Evolutionary conservation across 2,888 invertebrate genomes (phyloP).

Genomic region (Polyploca ridens): DNA sequence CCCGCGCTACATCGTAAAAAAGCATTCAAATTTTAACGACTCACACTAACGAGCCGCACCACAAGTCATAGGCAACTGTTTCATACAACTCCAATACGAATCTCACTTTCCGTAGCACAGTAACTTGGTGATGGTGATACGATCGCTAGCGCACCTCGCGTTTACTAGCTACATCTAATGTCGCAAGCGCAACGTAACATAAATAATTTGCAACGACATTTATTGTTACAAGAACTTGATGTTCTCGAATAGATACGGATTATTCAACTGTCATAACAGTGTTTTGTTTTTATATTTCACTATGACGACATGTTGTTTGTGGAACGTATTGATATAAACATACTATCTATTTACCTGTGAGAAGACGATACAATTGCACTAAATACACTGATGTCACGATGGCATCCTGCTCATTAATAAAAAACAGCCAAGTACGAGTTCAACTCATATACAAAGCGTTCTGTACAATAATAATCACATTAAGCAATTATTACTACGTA

Average conservation of each 20-base stretch:
- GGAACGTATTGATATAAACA: slow-evolving; percentile 16
- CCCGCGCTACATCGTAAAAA: slow-evolving; percentile 57
- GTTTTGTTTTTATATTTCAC: slow-evolving; percentile 50
- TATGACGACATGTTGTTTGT: slow-evolving; percentile 46
- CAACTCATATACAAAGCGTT: no score
- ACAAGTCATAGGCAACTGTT: slow-evolving; percentile 28
- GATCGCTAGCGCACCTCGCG: slow-evolving; percentile 38
- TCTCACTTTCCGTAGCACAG: slow-evolving; percentile 71
- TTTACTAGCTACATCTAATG: slow-evolving; percentile 48
- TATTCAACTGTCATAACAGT: slow-evolving; percentile 59
- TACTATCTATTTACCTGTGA: slow-evolving; percentile 11
- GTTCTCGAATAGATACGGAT: slow-evolving; percentile 64
- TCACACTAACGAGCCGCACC: slow-evolving; percentile 45
- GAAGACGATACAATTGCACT: neutral
- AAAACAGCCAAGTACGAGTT: no score
- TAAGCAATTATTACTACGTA: no score
- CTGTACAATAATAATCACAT: no score
- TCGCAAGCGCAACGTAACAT: slow-evolving; percentile 55
- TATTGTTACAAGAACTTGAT: slow-evolving; percentile 66
- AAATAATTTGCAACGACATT: slow-evolving; percentile 68
- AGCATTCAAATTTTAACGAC: slow-evolving; percentile 72
- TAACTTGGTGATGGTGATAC: slow-evolving; percentile 63
- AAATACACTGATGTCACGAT: neutral
- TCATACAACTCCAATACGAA: slow-evolving; percentile 60
- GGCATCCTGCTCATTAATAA: neutral